Conservation (phyloP, 2,888 invertebrate species). For the Ophioninae sp. region DNA sequence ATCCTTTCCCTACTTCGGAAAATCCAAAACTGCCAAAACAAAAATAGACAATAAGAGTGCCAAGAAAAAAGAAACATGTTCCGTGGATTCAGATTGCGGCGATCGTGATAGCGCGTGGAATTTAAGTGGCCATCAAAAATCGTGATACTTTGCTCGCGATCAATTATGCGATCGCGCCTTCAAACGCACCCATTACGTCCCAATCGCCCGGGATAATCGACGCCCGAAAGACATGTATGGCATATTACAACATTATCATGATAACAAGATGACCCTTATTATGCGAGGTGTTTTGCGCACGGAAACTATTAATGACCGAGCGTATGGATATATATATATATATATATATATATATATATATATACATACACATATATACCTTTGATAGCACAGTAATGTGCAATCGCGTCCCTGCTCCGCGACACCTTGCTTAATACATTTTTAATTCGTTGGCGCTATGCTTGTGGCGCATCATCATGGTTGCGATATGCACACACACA, state of each 20-base stretch:
- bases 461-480: conserved; percentile 54
- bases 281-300: conserved; percentile 47
- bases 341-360: conserved; percentile 10
- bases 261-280: conserved; percentile 40
- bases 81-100: too few relatives aligned
- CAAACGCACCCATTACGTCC: not conserved
- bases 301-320: conserved; percentile 61
- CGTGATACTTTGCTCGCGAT: too few relatives aligned
- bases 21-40: too few relatives aligned
- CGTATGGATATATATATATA: conserved; percentile 17
- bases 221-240: not conserved
- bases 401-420: conserved; percentile 29
- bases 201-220: not conserved
- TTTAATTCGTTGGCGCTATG: conserved; percentile 73
- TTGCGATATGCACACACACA: conserved; percentile 38
- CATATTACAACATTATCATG: conserved; percentile 1
- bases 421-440: conserved; percentile 77
- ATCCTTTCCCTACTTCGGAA: too few relatives aligned
- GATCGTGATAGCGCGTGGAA: too few relatives aligned
- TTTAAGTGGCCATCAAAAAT: too few relatives aligned
- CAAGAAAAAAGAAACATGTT: too few relatives aligned
- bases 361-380: conserved; percentile 8
- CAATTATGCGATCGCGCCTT: not conserved
- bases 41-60: too few relatives aligned
- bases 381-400: conserved; percentile 29